Base-by-base conservation (phyloP, 2,797 vertebrate species). In the Lycodopsis pacificus region DNA sequence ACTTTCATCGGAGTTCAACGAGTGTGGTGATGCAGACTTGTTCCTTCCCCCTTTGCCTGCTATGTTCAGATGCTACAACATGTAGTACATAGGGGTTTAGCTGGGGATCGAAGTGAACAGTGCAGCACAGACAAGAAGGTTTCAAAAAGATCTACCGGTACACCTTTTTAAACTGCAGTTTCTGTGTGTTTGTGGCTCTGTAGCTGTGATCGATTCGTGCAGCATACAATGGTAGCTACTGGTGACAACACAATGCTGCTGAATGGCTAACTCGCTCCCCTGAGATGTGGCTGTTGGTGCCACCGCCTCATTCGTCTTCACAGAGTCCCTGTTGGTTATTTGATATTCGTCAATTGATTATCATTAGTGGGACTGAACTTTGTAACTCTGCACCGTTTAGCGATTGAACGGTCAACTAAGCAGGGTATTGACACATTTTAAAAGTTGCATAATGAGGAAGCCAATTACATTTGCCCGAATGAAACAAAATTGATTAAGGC, bases 291-390 rank as follows among this genome's bases (percentile, higher is more conserved):
- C 69, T 54, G 64, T 72, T 67, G 3, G 15, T 54, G 59, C 59
- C 71, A 51, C 56, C 5, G 56, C 32, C 79, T 82, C 78, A 80
- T 89, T 85, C 64, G 81, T 85, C 80, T 88, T 83, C 69, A 25
- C 71, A 49, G 4, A 20, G 75, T 65, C 85, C 42, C 36, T 65
- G 73, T 20, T 80, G 81, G 79, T 81, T 78, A 88, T 92, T 88
- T 92, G 79, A 91, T 90, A 91, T 89, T 87, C 87, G 90, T 88
- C 87, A 76, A 92, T 89, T 86, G 90, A 91, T 93, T 89, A 87
- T 86, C 83, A 73, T 87, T 89, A 77, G 38, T 20, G 46, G 46
- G 81, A 66, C 27, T 63, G 70, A 81, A 81, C 76, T 80, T 83
- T 88, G 82, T 85, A 72, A 81, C 69, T 63, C 53, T 40, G 70